Conservation (phyloP, 2,888 invertebrate species). For the Plagiodera versicolora region DNA sequence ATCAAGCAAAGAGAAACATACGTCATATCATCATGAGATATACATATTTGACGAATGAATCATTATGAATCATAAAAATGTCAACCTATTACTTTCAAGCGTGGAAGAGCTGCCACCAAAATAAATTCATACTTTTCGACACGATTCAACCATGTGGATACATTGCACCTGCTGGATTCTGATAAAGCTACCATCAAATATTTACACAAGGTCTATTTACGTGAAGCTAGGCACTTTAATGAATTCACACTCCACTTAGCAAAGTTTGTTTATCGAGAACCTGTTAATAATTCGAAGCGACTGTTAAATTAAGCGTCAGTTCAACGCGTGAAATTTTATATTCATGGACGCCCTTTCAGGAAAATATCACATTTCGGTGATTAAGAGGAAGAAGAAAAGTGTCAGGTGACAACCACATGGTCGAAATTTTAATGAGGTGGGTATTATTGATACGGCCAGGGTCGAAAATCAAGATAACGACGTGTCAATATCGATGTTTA, state of each 20-base stretch:
- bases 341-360: conserved; percentile 28
- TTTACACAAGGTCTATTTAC: conserved; percentile 10
- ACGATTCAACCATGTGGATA: not conserved
- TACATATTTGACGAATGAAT: too few species aligned
- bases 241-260: conserved; percentile 11
- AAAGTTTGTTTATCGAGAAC: conserved; percentile 11
- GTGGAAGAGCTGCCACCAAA: too few species aligned
- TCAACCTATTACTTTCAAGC: too few species aligned
- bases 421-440: conserved; percentile 21
- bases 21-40: too few species aligned
- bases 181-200: conserved; percentile 11
- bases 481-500: not conserved
- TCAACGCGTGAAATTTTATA: conserved; percentile 28
- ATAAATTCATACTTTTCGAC: not conserved
- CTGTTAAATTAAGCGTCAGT: conserved; percentile 29
- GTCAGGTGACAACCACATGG: conserved; percentile 24
- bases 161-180: conserved; percentile 7
- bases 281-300: conserved; percentile 21
- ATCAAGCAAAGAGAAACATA: too few species aligned
- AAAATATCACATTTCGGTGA: conserved; percentile 28
- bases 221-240: not conserved
- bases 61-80: too few species aligned
- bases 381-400: conserved; percentile 17
- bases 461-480: not conserved
- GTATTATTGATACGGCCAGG: not conserved